Conservation (phyloP, 2,113 vertebrate genomes). For the Nothobranchius furzeri region DNA sequence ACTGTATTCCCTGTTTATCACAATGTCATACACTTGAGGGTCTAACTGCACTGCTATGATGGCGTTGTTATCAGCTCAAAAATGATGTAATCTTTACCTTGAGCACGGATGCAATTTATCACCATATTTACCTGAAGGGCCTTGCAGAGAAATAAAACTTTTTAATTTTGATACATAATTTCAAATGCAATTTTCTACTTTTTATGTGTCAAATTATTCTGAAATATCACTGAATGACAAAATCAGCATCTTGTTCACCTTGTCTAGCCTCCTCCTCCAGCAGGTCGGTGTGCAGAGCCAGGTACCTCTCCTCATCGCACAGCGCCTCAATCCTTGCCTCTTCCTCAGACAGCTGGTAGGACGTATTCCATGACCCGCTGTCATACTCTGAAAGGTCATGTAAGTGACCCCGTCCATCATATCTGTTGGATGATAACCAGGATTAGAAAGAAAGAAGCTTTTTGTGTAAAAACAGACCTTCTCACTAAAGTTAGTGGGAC, state of each 20-base stretch:
- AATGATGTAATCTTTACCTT: not conserved
- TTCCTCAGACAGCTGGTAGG: slow-evolving; percentile 96
- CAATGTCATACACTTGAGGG: not conserved
- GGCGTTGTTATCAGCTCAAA: not conserved
- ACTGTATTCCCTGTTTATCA: not conserved
- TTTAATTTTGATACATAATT: too few relatives aligned
- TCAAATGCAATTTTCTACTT: too few relatives aligned
- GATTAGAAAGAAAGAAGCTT: slow-evolving; percentile 78
- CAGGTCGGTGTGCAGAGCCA: slow-evolving; percentile 99
- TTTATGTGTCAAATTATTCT: too few relatives aligned
- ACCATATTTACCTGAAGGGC: not conserved
- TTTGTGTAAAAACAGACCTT: slow-evolving; percentile 61
- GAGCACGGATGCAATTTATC: not conserved
- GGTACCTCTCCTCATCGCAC: slow-evolving; percentile 99
- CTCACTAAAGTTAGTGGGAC: slow-evolving; percentile 68
- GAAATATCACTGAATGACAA: not conserved
- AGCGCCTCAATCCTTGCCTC: slow-evolving; percentile 95
- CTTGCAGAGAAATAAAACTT: not conserved
- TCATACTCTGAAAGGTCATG: slow-evolving; percentile 99
- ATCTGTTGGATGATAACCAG: slow-evolving; percentile 87
- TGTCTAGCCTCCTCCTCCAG: slow-evolving; percentile 99
- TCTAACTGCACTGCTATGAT: not conserved
- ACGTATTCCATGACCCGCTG: slow-evolving; percentile 97
- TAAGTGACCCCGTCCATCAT: slow-evolving; percentile 98
- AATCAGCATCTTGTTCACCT: slow-evolving; percentile 80